Evolutionary conservation across 2,113 vertebrate genomes (phyloP).

Genomic region (Geococcyx californianus): DNA sequence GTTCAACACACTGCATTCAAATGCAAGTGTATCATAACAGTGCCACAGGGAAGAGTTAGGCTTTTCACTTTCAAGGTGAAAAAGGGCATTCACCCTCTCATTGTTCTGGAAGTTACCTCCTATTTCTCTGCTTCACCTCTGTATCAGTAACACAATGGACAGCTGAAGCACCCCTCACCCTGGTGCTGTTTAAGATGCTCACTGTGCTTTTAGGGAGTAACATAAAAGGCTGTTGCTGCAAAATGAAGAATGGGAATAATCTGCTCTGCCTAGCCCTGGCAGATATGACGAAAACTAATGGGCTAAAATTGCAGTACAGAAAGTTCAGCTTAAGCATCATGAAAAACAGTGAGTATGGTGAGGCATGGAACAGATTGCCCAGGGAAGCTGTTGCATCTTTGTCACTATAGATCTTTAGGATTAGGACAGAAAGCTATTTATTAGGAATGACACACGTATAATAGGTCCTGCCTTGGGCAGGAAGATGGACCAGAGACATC

Average conservation of each 20-base stretch:
- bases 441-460: background rate
- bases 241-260: background rate
- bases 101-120: background rate
- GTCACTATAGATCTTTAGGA: background rate
- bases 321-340: background rate
- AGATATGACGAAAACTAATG: background rate
- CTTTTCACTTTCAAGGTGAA: background rate
- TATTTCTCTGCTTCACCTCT: background rate
- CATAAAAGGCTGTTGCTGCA: background rate
- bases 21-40: background rate
- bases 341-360: background rate
- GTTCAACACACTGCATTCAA: background rate
- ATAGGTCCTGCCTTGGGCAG: background rate
- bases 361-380: background rate
- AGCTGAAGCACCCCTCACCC: background rate
- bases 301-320: background rate
- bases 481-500: background rate
- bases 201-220: background rate
- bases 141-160: background rate
- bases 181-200: background rate
- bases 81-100: background rate
- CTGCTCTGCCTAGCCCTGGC: background rate
- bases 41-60: background rate
- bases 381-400: background rate
- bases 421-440: background rate